phyloP scores from a whole-genome alignment of 2,113 vertebrate genomes.

The Tupaia chinensis region DNA sequence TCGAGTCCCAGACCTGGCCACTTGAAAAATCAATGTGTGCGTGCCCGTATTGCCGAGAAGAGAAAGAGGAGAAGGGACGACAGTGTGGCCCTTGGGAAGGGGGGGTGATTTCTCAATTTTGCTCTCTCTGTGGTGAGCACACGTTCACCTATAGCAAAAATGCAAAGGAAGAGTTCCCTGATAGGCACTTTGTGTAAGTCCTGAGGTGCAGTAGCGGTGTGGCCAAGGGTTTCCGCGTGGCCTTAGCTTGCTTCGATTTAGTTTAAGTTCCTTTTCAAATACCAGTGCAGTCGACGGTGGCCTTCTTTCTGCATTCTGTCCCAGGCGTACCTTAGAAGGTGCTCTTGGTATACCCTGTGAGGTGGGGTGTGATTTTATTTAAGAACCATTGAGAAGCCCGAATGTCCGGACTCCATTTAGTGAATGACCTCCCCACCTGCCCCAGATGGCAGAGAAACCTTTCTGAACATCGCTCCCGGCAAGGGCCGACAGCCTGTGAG shows the following conservation, averaged over 20 bases:
- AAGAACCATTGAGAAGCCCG: background rate
- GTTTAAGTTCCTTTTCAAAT: background rate
- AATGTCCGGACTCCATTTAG: background rate
- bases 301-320: background rate
- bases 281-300: background rate
- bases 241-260: background rate
- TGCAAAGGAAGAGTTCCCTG: background rate
- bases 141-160: no score
- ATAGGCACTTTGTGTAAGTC: background rate
- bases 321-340: background rate
- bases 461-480: background rate
- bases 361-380: background rate
- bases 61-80: no score
- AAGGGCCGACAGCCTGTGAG: background rate
- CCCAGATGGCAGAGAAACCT: background rate
- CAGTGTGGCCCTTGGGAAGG: no score
- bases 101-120: no score
- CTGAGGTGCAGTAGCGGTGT: background rate
- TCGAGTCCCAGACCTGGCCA: no score
- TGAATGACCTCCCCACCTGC: background rate
- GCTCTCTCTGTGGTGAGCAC: no score
- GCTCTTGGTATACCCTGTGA: background rate
- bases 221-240: background rate
- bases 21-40: no score
- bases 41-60: no score